phyloP scores from a whole-genome alignment of 1,140 invertebrate genomes.

The Carcinoscorpius rotundicauda region DNA sequence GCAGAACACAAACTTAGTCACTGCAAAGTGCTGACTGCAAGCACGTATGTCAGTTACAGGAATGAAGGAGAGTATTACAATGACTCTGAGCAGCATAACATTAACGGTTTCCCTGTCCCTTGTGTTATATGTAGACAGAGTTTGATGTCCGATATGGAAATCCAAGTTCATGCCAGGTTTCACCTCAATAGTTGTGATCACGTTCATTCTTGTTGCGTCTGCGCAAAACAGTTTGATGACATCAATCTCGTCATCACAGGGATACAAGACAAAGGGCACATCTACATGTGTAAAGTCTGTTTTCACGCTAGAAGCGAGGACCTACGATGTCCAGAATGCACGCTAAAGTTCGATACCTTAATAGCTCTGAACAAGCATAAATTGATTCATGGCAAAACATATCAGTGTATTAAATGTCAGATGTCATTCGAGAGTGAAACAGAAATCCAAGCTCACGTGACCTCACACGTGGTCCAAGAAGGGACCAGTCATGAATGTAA shows the following conservation, averaged over 20 bases:
- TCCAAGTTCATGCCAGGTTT: conserved; percentile 71
- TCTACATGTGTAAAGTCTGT: conserved; percentile 48
- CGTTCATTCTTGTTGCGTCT: conserved; percentile 43
- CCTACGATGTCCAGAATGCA: conserved; percentile 41
- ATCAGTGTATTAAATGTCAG: conserved; percentile 56
- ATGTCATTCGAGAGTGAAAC: conserved; percentile 51
- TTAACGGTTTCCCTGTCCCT: conserved; percentile 47
- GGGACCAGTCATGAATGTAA: conserved; percentile 51
- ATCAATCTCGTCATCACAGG: conserved; percentile 28
- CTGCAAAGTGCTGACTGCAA: conserved; percentile 51
- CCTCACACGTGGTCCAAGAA: conserved; percentile 43
- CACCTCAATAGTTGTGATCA: conserved; percentile 41
- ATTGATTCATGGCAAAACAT: conserved; percentile 37
- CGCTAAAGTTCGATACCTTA: conserved; percentile 42
- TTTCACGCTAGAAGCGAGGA: conserved; percentile 38
- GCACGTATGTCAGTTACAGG: conserved; percentile 13
- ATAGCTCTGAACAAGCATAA: conserved; percentile 42
- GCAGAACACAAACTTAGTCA: conserved; percentile 89
- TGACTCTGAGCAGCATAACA: conserved; percentile 50
- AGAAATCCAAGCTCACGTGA: conserved; percentile 51
- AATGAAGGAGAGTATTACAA: conserved; percentile 22
- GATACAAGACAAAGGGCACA: conserved; percentile 24
- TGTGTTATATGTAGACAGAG: conserved; percentile 83
- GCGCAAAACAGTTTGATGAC: conserved; percentile 37
- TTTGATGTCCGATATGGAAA: conserved; percentile 71